Percentiles rank a stretch among this genome's conserved stretches.
phyloP scores from a whole-genome alignment of 2,797 vertebrate species.

The Erpetoichthys calabaricus region DNA sequence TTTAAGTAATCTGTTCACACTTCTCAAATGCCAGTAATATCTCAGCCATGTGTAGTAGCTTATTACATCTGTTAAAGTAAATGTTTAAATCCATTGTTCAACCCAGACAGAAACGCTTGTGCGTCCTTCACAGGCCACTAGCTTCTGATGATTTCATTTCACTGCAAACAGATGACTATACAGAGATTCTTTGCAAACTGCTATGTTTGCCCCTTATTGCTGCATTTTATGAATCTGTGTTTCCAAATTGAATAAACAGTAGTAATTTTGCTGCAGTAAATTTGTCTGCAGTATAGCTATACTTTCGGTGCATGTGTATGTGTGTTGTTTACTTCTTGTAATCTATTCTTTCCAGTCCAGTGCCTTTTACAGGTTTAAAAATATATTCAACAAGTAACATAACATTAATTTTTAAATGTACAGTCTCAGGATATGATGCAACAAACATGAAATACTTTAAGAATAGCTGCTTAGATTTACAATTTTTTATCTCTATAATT shows the following conservation, averaged over 20 bases:
- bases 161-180: constrained; percentile 38
- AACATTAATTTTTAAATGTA: constrained; percentile 9
- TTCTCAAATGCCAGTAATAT: constrained; percentile 19
- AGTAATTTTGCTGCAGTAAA: constrained; percentile 12
- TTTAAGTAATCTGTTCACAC: neutral
- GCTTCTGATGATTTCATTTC: constrained; percentile 61
- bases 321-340: constrained; percentile 6
- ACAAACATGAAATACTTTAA: too few relatives aligned
- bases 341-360: constrained; percentile 3
- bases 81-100: constrained; percentile 28
- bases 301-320: constrained; percentile 11
- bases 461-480: too few relatives aligned
- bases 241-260: constrained; percentile 13
- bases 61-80: constrained; percentile 29
- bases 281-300: constrained; percentile 5
- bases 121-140: constrained; percentile 66
- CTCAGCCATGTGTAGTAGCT: constrained; percentile 26
- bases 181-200: constrained; percentile 21
- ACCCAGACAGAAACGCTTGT: constrained; percentile 32
- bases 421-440: constrained; percentile 6
- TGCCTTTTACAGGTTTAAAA: constrained; percentile 11
- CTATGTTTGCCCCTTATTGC: neutral
- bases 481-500: too few relatives aligned
- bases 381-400: neutral
- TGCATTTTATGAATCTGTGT: constrained; percentile 14